A percentile compares a stretch with the other conserved stretches of the same genome.
Conservation (phyloP, 1,140 invertebrate genomes). For the silkworm (Bombyx mori) region DNA sequence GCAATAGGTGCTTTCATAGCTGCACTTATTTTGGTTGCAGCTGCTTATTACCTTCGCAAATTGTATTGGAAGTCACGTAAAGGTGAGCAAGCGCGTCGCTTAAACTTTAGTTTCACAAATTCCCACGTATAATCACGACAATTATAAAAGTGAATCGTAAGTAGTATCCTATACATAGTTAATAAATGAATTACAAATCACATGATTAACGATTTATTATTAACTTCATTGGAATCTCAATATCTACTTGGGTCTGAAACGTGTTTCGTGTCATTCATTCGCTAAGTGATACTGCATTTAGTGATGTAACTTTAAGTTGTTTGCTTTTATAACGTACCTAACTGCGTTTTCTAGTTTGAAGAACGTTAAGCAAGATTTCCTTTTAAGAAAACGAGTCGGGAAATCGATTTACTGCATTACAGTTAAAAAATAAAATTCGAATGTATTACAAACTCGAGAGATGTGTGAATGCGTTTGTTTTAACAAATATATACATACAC, state of each 20-base stretch:
- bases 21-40: conserved; percentile 51
- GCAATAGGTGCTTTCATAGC: conserved; percentile 62
- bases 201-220: background rate
- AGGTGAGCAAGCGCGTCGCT: conserved; percentile 35
- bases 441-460: no score
- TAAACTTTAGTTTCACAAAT: no score
- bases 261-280: no score
- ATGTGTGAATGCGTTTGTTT: no score
- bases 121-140: background rate
- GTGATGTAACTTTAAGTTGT: background rate
- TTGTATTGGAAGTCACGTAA: conserved; percentile 64
- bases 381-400: no score
- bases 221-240: background rate
- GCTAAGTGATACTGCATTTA: background rate
- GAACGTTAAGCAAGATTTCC: no score
- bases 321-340: no score
- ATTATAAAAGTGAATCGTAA: background rate
- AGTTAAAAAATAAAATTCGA: no score
- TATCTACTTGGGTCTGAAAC: background rate
- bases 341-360: no score
- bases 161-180: background rate
- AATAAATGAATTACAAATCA: background rate
- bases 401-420: no score
- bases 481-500: no score
- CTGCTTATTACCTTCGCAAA: conserved; percentile 57